Percentiles rank a stretch among this genome's conserved stretches.
These are phyloP conservation scores for Diadophis punctatus DNA, from an alignment of 2,113 vertebrate genomes.

Conservation along the genomic window DNA sequence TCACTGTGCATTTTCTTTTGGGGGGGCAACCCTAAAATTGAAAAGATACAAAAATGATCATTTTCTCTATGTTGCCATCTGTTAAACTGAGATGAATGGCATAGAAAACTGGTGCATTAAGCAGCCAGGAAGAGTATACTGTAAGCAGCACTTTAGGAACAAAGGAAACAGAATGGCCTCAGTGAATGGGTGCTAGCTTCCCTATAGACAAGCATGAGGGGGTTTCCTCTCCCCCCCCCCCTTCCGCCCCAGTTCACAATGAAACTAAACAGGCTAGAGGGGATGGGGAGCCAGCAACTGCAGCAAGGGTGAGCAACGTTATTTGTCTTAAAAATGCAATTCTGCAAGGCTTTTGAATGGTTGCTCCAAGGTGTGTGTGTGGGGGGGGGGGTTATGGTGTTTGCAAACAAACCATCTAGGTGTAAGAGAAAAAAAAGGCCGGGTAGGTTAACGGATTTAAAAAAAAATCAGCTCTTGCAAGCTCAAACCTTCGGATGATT, in stretches of 20 bases:
- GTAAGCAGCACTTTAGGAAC: slow-evolving; percentile 45
- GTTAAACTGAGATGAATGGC: neutral
- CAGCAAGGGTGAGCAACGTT: slow-evolving; percentile 39
- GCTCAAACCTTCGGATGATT: too few species aligned
- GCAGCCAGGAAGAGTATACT: slow-evolving; percentile 38
- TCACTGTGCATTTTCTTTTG: neutral
- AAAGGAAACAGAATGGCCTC: slow-evolving; percentile 50
- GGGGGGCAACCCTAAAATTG: neutral
- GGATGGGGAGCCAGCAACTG: slow-evolving; percentile 4
- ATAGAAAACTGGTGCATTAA: neutral
- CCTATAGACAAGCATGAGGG: neutral
- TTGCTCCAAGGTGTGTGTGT: slow-evolving; percentile 23
- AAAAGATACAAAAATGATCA: slow-evolving; percentile 19
- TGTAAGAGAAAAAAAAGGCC: neutral
- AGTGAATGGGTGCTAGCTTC: slow-evolving; percentile 5
- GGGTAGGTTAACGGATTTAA: neutral
- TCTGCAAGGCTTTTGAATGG: slow-evolving; percentile 41
- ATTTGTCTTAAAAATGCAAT: slow-evolving; percentile 37
- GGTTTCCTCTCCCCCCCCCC: slow-evolving; percentile 24
- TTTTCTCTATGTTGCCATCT: slow-evolving; percentile 18
- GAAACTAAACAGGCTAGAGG: neutral
- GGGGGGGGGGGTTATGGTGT: slow-evolving; percentile 40
- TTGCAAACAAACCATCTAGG: slow-evolving; percentile 54
- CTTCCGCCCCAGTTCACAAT: slow-evolving; percentile 22
- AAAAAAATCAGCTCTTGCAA: neutral